Base-by-base conservation (phyloP, 2,888 invertebrate genomes). In the Entomobrya proxima region DNA sequence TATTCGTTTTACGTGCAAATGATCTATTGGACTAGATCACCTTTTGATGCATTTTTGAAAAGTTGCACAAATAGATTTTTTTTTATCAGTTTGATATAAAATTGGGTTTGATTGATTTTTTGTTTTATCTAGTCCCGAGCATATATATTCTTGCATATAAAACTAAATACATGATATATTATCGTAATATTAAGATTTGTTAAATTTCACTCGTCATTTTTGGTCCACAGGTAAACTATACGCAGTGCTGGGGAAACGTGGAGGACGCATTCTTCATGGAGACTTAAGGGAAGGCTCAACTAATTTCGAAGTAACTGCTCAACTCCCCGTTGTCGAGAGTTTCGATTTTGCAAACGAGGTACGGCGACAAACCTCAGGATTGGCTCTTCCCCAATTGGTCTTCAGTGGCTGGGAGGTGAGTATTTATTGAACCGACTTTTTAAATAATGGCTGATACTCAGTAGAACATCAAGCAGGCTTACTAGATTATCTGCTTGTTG, bases 321-420 rank as follows among this genome's bases (percentile, higher is more conserved):
- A 95, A 88, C 93, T 99, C 91, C 99, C 99, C 0, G 98, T 99
- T 32, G 95, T 98, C 5, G 99, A 99, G 93, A 98, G 98, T 92
- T 98, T 98, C 92, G 95, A 96, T 90, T 97, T 99, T 92, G 96
- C 98, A 3, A 95, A 97, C 87, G 98, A 98, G 92, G 95, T 99
- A 90, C 94, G 98, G 85, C 98, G 97, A 90, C 96, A 97, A 92
- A 99, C 99, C 27, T 98, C 98, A 85, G 99, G 99, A 11, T 94
- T 98, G 89, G 99, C 99, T 9, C 96, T 96, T 91, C 98, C 99
- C 0, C 98, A 98, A 92, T 94, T 99, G 89, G 94, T 96, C 90
- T 98, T 98, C 93, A 98, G 98, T 91, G 98, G 99, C 92, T 99
- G 98, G 96, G 98, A 99, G 95, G 97, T 97, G 32, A 61, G 44